Evolutionary conservation across 2,113 vertebrate species (phyloP), one percentile per base, ranked within the genome.

Genomic region (Lepisosteus osseus): DNA sequence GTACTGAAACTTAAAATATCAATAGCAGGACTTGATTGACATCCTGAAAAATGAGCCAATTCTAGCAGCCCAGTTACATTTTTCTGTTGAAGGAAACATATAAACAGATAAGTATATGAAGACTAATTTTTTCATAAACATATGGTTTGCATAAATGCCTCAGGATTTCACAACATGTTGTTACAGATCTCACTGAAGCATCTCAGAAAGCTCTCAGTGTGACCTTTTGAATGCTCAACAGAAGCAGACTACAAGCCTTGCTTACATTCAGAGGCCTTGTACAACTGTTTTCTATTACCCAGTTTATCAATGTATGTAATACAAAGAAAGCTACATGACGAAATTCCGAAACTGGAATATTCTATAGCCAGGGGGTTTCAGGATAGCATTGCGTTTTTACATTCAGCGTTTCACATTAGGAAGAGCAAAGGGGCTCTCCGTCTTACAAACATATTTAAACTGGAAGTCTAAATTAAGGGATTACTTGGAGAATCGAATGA

Each of bases 71-170:
- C 44, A 68, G 56, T 40, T 14, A 29, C 47, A 68, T n/a, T 15
- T 59, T 59, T 15, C 5, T 56, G 65, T 67, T 64, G 47, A 14
- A 64, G 65, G 45, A 62, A 62, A 74, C 76, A 8, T 61, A 73
- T 40, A 45, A 68, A 55, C 66, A 14, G 44, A 63, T 74, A 69
- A 72, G 68, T 67, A 65, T 51, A 71, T 54, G 59, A 66, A 42
- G 29, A 64, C 43, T 57, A 12, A 54, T 56, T 65, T 65, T 6
- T 51, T 63, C 59, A 68, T 57, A 73, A 70, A 64, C 61, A 75
- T 61, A 65, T 71, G 61, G 56, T 76, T 77, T 70, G 17, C 63
- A 71, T 69, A 69, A 56, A 55, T 73, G 29, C 67, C 59, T 63
- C n/a, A 44, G 67, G 43, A 70, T 54, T 67, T 43, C 44, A 51